phyloP scores from a whole-genome alignment of 92 coral and sea anemone genomes.

The Umimayanthus kanabou region DNA sequence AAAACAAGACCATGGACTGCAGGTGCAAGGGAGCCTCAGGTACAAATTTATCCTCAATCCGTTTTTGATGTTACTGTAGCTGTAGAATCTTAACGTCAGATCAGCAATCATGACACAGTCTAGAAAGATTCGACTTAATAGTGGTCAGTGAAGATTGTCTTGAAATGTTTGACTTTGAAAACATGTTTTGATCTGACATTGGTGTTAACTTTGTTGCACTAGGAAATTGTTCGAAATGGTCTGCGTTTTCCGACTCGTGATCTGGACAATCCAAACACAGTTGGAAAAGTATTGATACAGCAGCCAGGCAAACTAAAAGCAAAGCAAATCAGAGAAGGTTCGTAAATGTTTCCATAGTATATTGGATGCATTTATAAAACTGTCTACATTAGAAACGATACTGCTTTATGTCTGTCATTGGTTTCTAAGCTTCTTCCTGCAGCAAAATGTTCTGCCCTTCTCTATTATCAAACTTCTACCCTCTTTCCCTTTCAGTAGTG shows the following conservation, averaged over 20 bases:
- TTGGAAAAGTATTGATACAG: slow-evolving; percentile 76
- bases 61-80: neutral
- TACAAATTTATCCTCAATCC: neutral
- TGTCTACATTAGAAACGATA: neutral
- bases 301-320: slow-evolving; percentile 98
- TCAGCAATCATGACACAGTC: neutral
- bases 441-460: neutral
- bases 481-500: too few species aligned
- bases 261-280: slow-evolving; percentile 78
- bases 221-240: slow-evolving; percentile 89
- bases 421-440: neutral
- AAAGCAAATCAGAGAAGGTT: slow-evolving; percentile 94
- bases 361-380: neutral
- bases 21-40: slow-evolving; percentile 65
- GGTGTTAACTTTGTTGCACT: neutral
- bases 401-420: neutral
- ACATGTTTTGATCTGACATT: neutral
- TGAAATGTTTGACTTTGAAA: too few species aligned
- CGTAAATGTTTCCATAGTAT: neutral
- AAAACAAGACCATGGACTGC: slow-evolving; percentile 86
- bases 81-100: neutral
- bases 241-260: slow-evolving; percentile 75
- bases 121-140: neutral
- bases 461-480: too few species aligned
- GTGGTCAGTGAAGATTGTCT: neutral